Conservation (phyloP, 2,113 vertebrate genomes). For the Xyliphius kryptos region DNA sequence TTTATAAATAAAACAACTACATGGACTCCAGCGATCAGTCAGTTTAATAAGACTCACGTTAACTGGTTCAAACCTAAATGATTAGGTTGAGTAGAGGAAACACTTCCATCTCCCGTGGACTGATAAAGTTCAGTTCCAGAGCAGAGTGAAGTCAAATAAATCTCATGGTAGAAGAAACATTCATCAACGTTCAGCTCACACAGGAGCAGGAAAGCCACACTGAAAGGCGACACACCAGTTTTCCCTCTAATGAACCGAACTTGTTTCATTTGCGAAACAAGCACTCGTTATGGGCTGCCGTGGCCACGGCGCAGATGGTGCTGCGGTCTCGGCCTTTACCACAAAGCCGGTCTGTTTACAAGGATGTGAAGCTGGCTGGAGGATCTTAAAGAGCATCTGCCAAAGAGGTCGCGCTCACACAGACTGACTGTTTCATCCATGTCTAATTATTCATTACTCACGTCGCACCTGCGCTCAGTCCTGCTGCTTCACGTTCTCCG, state of each 20-base stretch:
- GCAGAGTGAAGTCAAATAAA: background rate
- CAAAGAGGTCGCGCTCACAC: conserved; percentile 22
- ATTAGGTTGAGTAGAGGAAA: too few species aligned
- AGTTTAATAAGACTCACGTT: too few species aligned
- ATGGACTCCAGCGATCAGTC: too few species aligned
- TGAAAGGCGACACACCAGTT: conserved; percentile 5
- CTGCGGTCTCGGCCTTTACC: background rate
- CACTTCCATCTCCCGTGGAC: too few species aligned
- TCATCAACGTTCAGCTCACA: conserved; percentile 15
- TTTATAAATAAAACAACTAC: too few species aligned
- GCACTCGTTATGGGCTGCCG: conserved; percentile 16
- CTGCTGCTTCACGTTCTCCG: conserved; percentile 19
- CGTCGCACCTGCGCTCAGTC: conserved; percentile 37
- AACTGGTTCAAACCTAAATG: too few species aligned
- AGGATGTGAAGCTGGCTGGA: conserved; percentile 21
- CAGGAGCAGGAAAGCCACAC: background rate
- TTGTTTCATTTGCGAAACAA: conserved; percentile 22
- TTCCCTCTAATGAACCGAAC: conserved; percentile 18
- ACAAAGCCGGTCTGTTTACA: conserved; percentile 29
- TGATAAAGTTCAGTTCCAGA: background rate
- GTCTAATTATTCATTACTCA: conserved; percentile 45
- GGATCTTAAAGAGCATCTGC: conserved; percentile 5
- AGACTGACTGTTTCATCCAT: conserved; percentile 20
- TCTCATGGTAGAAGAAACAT: background rate
- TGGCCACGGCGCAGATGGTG: conserved; percentile 22